These are phyloP conservation scores for Colostygia pectinataria DNA, from an alignment of 2,888 invertebrate species.

Conservation along the genomic window DNA sequence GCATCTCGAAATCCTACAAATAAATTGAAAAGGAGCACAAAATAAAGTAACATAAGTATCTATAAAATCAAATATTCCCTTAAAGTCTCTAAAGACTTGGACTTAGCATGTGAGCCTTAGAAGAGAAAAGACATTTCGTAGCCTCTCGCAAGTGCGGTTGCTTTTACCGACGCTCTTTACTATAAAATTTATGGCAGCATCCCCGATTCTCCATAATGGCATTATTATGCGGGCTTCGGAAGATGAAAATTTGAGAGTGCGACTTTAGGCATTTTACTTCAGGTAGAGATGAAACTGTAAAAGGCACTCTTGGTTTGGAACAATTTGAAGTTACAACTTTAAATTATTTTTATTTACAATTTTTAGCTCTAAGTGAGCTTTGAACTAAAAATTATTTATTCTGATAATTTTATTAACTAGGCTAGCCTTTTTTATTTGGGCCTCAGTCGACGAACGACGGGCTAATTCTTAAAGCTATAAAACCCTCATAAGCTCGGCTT, in stretches of 20 bases:
- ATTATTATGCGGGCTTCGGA: slow-evolving; percentile 49
- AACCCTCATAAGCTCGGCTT: too few relatives aligned
- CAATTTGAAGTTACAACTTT: slow-evolving; percentile 2
- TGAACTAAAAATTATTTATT: too few relatives aligned
- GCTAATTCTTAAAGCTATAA: too few relatives aligned
- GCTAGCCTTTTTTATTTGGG: too few relatives aligned
- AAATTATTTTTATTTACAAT: too few relatives aligned
- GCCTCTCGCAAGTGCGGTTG: slow-evolving; percentile 37
- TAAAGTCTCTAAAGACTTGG: slow-evolving; percentile 24
- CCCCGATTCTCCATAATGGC: slow-evolving; percentile 50
- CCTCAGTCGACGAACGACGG: too few relatives aligned
- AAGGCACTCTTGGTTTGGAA: slow-evolving; percentile 5
- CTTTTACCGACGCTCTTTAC: slow-evolving; percentile 47
- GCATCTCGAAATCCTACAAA: neutral
- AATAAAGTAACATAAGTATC: neutral
- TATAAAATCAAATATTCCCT: slow-evolving; percentile 27
- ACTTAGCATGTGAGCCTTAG: slow-evolving; percentile 30
- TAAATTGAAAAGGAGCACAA: slow-evolving; percentile 4
- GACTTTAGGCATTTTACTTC: slow-evolving; percentile 30
- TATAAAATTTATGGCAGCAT: slow-evolving; percentile 51
- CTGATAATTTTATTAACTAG: too few relatives aligned
- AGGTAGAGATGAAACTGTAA: slow-evolving; percentile 13
- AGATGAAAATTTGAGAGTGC: slow-evolving; percentile 50
- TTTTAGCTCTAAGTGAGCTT: too few relatives aligned
- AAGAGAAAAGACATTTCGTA: slow-evolving; percentile 30